These are phyloP conservation scores for Parthenolecanium corni DNA, from an alignment of 2,888 invertebrate genomes.

Conservation along the genomic window DNA sequence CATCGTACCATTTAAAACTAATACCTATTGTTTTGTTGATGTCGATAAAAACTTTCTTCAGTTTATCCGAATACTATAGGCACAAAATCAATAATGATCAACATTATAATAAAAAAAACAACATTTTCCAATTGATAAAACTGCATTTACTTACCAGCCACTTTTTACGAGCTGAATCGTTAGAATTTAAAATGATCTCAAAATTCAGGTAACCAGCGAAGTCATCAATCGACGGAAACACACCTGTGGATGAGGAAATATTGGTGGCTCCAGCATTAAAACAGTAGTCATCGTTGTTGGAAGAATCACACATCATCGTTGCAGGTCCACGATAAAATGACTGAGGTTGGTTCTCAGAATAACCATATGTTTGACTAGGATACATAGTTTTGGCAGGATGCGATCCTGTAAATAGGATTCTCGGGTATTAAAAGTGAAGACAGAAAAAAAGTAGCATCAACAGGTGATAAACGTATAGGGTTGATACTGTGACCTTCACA, in stretches of 20 bases:
- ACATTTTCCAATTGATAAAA: background rate
- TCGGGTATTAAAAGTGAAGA: too few relatives aligned
- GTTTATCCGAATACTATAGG: constrained; percentile 29
- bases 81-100: background rate
- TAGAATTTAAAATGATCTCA: constrained; percentile 30
- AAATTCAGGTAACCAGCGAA: constrained; percentile 31
- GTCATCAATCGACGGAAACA: constrained; percentile 30
- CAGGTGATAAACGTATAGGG: too few relatives aligned
- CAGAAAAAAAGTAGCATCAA: too few relatives aligned
- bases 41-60: constrained; percentile 32
- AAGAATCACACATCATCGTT: constrained; percentile 3
- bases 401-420: too few relatives aligned
- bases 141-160: constrained; percentile 26
- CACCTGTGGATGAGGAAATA: constrained; percentile 27
- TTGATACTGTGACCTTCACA: too few relatives aligned
- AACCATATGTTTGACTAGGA: too few relatives aligned
- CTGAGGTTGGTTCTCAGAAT: too few relatives aligned
- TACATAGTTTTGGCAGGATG: too few relatives aligned
- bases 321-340: too few relatives aligned
- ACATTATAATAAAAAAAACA: background rate
- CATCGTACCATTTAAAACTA: constrained; percentile 29
- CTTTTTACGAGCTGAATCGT: constrained; percentile 25
- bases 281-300: background rate
- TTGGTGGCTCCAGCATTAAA: background rate
- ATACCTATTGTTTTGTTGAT: constrained; percentile 30